Conservation (phyloP, 2,113 vertebrate species). For the Pogona vitticeps region DNA sequence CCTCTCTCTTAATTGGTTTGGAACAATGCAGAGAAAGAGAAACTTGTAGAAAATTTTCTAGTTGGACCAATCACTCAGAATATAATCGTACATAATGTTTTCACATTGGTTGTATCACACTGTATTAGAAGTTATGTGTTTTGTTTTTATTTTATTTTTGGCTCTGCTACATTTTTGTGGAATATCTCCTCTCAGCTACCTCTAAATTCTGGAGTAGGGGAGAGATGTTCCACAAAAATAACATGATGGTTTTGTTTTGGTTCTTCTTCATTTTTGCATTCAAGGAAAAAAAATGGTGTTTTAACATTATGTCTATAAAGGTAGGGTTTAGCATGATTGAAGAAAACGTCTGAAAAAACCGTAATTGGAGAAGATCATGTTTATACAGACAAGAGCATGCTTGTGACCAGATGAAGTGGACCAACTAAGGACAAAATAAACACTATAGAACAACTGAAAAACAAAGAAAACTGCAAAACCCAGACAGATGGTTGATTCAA, state of each 20-base stretch:
- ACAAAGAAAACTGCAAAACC: not conserved
- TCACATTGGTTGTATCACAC: not conserved
- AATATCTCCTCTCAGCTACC: not conserved
- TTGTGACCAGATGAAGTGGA: too few relatives aligned
- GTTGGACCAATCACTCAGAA: not conserved
- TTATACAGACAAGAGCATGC: not conserved
- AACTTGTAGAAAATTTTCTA: not conserved
- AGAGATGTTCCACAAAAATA: not conserved
- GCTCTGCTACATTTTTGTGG: too few relatives aligned
- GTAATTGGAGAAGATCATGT: too few relatives aligned
- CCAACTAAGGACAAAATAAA: not conserved
- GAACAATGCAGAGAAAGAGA: not conserved
- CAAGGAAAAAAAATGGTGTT: not conserved
- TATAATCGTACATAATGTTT: not conserved
- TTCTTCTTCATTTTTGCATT: not conserved
- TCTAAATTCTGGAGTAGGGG: not conserved
- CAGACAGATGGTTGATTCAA: not conserved
- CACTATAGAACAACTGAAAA: not conserved
- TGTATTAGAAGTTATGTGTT: too few relatives aligned
- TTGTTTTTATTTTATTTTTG: not conserved
- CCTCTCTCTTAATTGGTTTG: not conserved
- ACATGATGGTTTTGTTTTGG: too few relatives aligned
- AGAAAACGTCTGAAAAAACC: too few relatives aligned
- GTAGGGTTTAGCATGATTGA: not conserved
- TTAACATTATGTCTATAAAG: not conserved